Evolutionary conservation across 1,140 invertebrate species (phyloP).

Genomic region (Trypoxylus dichotomus): DNA sequence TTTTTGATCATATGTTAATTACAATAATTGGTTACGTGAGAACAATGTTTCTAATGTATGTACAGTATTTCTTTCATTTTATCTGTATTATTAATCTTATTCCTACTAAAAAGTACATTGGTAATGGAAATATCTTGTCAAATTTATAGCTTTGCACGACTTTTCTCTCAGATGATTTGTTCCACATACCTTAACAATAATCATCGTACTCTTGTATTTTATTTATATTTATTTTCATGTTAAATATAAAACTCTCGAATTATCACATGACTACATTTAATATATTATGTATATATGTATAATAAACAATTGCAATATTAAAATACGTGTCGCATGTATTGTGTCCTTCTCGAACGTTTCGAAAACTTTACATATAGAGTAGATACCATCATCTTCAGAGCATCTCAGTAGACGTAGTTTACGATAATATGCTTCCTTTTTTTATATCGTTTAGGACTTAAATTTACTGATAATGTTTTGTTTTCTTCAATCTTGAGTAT

Average conservation of each 20-base stretch:
- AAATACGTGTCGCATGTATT: conserved; percentile 33
- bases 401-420: conserved; percentile 33
- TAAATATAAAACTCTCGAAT: conserved; percentile 38
- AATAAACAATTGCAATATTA: conserved; percentile 34
- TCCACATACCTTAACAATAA: conserved; percentile 22
- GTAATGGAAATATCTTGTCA: background rate
- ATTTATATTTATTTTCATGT: background rate
- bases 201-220: background rate
- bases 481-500: conserved; percentile 29
- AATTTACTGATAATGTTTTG: conserved; percentile 31
- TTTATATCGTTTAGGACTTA: background rate
- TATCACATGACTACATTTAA: conserved; percentile 45
- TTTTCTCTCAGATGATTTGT: background rate
- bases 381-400: conserved; percentile 32
- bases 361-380: conserved; percentile 24
- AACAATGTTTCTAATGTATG: no score
- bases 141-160: background rate
- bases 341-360: background rate
- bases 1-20: no score
- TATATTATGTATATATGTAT: conserved; percentile 27
- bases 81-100: no score
- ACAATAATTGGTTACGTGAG: no score
- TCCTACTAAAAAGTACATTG: no score
- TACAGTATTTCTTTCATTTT: no score
- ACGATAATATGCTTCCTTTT: conserved; percentile 32